phyloP scores from a whole-genome alignment of 2,888 invertebrate species.

The Aspidiotus rigidus region DNA sequence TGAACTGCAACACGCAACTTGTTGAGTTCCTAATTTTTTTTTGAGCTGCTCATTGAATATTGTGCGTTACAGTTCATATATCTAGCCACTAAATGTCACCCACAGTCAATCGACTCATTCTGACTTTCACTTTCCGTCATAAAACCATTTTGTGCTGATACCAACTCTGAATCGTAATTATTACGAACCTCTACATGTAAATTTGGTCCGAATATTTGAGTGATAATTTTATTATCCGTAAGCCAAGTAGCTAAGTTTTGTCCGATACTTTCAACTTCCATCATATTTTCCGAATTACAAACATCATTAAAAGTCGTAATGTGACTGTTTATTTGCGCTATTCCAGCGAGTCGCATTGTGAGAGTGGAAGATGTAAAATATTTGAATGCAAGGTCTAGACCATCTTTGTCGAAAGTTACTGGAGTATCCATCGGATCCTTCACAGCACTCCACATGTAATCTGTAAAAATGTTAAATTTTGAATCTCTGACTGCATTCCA shows the following conservation, averaged over 20 bases:
- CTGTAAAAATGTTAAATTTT: slow-evolving; percentile 41
- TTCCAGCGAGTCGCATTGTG: slow-evolving; percentile 86
- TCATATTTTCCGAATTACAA: slow-evolving; percentile 60
- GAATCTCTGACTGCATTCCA: too few species aligned
- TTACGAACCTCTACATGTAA: slow-evolving; percentile 75
- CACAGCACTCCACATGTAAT: slow-evolving; percentile 92
- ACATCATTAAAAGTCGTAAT: slow-evolving; percentile 85
- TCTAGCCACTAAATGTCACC: too few species aligned
- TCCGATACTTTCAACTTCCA: slow-evolving; percentile 75
- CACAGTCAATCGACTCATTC: too few species aligned
- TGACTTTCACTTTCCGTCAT: too few species aligned
- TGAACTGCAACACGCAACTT: too few species aligned
- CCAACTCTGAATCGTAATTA: too few species aligned
- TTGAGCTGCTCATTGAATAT: too few species aligned
- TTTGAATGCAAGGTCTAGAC: slow-evolving; percentile 85
- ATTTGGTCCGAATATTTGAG: slow-evolving; percentile 94
- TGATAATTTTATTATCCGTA: slow-evolving; percentile 77
- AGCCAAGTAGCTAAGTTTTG: slow-evolving; percentile 81
- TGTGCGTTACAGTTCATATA: too few species aligned
- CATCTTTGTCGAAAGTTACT: slow-evolving; percentile 78
- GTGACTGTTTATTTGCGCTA: slow-evolving; percentile 88
- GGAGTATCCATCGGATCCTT: slow-evolving; percentile 84
- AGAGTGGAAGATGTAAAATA: slow-evolving; percentile 90
- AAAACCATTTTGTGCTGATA: too few species aligned
- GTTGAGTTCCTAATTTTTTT: too few species aligned